Evolutionary conservation across 2,113 vertebrate species (phyloP).

Genomic region (Mesocricetus auratus): DNA sequence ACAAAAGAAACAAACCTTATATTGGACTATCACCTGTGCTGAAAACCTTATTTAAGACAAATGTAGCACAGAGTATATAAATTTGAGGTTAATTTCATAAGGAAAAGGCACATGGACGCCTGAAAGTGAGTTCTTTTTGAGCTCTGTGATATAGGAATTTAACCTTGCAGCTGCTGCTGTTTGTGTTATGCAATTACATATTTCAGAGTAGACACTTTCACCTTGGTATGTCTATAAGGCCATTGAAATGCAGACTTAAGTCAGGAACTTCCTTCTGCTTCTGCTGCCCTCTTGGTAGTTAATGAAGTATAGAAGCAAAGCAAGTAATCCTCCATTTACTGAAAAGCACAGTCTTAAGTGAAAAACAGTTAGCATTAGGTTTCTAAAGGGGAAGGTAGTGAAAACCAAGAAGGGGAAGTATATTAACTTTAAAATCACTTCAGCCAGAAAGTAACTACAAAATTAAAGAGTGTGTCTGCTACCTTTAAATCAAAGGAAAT

Average conservation of each 20-base stretch:
- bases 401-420: constrained; percentile 72
- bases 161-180: constrained; percentile 75
- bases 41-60: constrained; percentile 63
- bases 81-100: constrained; percentile 63
- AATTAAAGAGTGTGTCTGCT: constrained; percentile 6
- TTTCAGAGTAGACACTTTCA: constrained; percentile 80
- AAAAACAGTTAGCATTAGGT: constrained; percentile 84
- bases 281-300: constrained; percentile 80
- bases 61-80: neutral
- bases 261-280: constrained; percentile 83
- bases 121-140: constrained; percentile 72
- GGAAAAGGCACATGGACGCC: constrained; percentile 58
- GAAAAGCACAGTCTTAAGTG: constrained; percentile 84
- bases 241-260: constrained; percentile 78
- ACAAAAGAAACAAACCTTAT: constrained; percentile 58
- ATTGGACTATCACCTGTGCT: constrained; percentile 45
- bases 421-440: constrained; percentile 57
- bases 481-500: constrained; percentile 21
- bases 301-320: constrained; percentile 81
- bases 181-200: constrained; percentile 84
- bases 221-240: constrained; percentile 85
- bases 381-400: constrained; percentile 79
- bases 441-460: neutral
- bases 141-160: constrained; percentile 77
- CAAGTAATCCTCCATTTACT: constrained; percentile 82